phyloP scores from a whole-genome alignment of 2,888 invertebrate species.

The Pandemis cinnamomeana region DNA sequence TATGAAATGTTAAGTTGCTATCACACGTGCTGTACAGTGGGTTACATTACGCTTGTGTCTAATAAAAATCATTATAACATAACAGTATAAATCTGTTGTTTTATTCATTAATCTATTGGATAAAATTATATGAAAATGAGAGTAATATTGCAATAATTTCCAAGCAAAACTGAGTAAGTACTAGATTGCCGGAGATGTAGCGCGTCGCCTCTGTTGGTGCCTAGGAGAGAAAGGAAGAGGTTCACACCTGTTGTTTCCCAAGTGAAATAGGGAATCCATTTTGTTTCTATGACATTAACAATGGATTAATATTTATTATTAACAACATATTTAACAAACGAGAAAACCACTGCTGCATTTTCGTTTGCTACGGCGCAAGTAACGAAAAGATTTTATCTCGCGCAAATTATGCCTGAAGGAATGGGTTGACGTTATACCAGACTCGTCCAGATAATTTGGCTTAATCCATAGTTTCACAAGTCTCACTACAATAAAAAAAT shows the following conservation, averaged over 20 bases:
- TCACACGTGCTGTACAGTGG: conserved; percentile 54
- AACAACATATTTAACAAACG: no score
- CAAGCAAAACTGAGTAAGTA: not conserved
- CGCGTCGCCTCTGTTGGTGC: not conserved
- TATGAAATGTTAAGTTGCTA: conserved; percentile 49
- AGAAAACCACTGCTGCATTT: no score
- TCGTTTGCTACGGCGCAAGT: no score
- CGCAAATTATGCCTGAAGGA: no score
- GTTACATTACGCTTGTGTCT: conserved; percentile 57
- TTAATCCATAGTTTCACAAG: no score
- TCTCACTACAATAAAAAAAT: no score
- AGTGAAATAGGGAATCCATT: no score
- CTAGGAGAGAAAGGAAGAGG: not conserved
- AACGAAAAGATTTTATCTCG: no score
- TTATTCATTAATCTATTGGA: not conserved
- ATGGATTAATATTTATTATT: no score
- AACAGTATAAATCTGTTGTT: conserved; percentile 26
- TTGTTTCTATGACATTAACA: no score
- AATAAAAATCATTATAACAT: conserved; percentile 57
- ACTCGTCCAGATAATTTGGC: no score
- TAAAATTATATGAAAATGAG: not conserved
- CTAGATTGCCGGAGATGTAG: not conserved
- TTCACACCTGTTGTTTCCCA: not conserved
- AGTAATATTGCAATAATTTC: not conserved
- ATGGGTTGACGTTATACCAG: no score